A percentile compares a stretch with the other conserved stretches of the same genome.
Evolutionary conservation across 2,113 vertebrate genomes (phyloP).

Genomic region (Mormoops blainvillei): DNA sequence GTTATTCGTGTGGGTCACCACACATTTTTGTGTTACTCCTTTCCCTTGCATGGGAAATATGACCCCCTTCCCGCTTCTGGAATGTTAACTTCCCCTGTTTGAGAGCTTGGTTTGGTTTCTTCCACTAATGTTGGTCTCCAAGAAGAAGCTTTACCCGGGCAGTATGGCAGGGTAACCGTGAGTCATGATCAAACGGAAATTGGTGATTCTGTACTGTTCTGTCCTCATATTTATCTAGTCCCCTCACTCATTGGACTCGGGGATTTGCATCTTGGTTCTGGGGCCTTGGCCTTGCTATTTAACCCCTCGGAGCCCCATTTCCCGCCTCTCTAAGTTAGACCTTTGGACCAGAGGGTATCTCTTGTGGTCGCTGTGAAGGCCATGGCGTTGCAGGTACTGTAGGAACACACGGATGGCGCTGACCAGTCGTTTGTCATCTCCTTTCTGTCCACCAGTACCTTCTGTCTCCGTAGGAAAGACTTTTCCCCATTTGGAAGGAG

Average conservation of each 20-base stretch:
- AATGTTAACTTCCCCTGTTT: neutral
- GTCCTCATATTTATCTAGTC: neutral
- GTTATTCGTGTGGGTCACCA: neutral
- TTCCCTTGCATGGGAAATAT: neutral
- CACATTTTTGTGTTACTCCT: neutral
- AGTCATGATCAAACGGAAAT: neutral
- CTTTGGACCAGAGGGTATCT: neutral
- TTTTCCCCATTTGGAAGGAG: neutral
- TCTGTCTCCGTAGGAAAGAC: neutral
- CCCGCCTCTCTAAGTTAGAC: no score
- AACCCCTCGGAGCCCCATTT: neutral
- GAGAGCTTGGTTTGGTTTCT: neutral
- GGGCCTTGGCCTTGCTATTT: neutral
- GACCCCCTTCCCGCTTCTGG: neutral
- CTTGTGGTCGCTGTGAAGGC: neutral
- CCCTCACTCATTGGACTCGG: neutral
- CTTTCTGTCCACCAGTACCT: neutral
- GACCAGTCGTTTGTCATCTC: neutral
- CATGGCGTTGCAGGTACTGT: rapidly evolving
- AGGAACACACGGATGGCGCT: no score
- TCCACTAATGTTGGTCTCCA: neutral
- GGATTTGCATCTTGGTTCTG: neutral
- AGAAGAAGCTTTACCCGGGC: neutral
- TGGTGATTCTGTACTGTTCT: neutral
- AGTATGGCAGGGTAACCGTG: neutral